Evolutionary conservation across 1,140 invertebrate genomes (phyloP).

Genomic region (Platyscapa corneri): DNA sequence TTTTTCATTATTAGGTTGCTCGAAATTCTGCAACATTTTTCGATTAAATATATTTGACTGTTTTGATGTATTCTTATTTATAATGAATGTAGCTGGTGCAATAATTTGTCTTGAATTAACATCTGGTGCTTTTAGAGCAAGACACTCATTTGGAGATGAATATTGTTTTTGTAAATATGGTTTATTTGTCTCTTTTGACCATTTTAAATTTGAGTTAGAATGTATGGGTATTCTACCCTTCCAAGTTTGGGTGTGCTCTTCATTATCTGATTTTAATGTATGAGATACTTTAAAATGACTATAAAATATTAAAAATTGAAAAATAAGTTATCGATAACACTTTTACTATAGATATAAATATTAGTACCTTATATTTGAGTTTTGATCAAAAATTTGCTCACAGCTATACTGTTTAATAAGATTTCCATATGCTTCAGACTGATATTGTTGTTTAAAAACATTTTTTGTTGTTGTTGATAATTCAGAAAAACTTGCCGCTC

Average conservation of each 20-base stretch:
- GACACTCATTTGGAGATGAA: constrained; percentile 23
- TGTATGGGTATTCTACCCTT: background rate
- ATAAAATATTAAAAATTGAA: constrained; percentile 24
- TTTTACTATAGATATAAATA: constrained; percentile 24
- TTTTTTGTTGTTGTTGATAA: constrained; percentile 52
- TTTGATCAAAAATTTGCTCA: constrained; percentile 58
- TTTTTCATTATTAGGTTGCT: background rate
- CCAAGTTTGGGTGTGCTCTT: constrained; percentile 25
- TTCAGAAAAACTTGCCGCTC: constrained; percentile 59
- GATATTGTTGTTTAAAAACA: constrained; percentile 49
- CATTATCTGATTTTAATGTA: background rate
- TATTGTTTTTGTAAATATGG: background rate
- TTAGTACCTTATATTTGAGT: constrained; percentile 55
- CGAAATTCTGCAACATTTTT: background rate
- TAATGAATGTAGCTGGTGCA: constrained; percentile 17
- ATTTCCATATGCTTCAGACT: constrained; percentile 20
- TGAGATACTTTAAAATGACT: constrained; percentile 51
- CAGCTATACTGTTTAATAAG: constrained; percentile 61
- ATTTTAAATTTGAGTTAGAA: background rate
- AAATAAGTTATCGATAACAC: constrained; percentile 18
- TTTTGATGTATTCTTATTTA: background rate
- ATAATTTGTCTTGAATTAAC: constrained; percentile 20
- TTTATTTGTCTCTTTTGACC: background rate
- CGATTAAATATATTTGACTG: background rate
- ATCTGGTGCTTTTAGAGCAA: background rate